Base-by-base conservation (phyloP, 2,113 vertebrate genomes). In the Riparia riparia region DNA sequence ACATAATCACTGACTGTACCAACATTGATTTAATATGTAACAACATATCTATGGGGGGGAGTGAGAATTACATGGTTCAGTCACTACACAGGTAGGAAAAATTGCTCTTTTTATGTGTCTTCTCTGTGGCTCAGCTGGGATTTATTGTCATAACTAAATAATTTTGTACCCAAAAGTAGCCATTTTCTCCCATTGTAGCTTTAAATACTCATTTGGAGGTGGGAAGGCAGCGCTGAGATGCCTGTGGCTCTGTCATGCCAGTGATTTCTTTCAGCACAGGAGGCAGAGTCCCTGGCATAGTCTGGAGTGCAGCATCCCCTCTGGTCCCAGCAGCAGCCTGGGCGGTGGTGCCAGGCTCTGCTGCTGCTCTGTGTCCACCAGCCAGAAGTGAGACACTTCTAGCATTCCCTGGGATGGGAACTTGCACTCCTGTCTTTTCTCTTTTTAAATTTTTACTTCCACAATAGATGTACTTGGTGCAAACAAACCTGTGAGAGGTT, bases 61-160 rank as follows among this genome's bases (percentile, higher is more conserved):
- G 41, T 2, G 9, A 12, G 82, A 96, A 94, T 96, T 94, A 84
- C 74, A 82, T 54, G 80, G 78, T 61, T 91, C 42, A 73, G 82
- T 93, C 60, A 39, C 68, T 34, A 19, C 44, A 18, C 71, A 81
- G 82, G 90, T 95, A 80, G 93, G 93, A 88, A 64, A 95, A 96
- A 94, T 71, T 88, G 71, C 47, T 90, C 32, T 85, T 79, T 80
- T 87, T 44, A 5, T 77, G 85, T 41, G 32, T 73, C 58, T 96
- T 66, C 71, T 94, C 79, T 68, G 3, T 78, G 76, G 41, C 87
- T 88, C 85, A 80, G 85, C 90, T 86, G 76, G 92, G 68, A 86
- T 89, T 90, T 94, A 41, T 92, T 96, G 95, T 90, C 79, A 44
- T 70, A 93, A 64, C 50, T 47, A 77, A 93, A 56, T 70, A 71